Evolutionary conservation across 1,140 invertebrate genomes (phyloP).

Genomic region (Capitella teleta): DNA sequence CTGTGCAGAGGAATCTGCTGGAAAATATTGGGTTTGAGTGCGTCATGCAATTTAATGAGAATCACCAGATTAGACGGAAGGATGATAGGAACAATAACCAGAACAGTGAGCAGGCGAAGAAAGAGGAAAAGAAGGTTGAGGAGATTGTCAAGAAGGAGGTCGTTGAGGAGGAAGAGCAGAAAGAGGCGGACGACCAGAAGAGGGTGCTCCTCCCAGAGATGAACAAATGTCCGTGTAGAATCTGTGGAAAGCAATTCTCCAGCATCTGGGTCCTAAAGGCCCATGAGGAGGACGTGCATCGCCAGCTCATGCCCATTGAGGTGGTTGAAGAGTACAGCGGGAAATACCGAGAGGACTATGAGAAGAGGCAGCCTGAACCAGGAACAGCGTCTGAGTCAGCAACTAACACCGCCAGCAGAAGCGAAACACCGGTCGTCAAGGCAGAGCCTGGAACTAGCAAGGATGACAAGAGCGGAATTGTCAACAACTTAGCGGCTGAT

Average conservation of each 20-base stretch:
- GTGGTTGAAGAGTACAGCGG: slow-evolving; percentile 83
- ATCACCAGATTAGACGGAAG: slow-evolving; percentile 54
- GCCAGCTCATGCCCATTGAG: slow-evolving; percentile 75
- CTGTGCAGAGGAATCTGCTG: slow-evolving; percentile 79
- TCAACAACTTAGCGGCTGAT: slow-evolving; percentile 69
- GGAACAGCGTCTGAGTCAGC: neutral
- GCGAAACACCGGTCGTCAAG: neutral
- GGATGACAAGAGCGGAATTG: slow-evolving; percentile 13
- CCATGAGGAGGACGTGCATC: slow-evolving; percentile 89
- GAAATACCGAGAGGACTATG: slow-evolving; percentile 48
- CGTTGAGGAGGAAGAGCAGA: too few relatives aligned
- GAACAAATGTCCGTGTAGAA: slow-evolving; percentile 66
- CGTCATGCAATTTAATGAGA: slow-evolving; percentile 92
- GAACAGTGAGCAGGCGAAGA: neutral
- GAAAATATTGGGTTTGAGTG: slow-evolving; percentile 90
- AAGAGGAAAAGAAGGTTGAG: slow-evolving; percentile 1
- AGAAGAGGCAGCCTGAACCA: slow-evolving; percentile 22
- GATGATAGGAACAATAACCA: slow-evolving; percentile 43
- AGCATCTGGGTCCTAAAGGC: slow-evolving; percentile 91
- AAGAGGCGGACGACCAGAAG: slow-evolving; percentile 17
- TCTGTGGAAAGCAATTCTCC: slow-evolving; percentile 86
- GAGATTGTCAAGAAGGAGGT: slow-evolving; percentile 2
- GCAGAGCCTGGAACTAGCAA: slow-evolving; percentile 10
- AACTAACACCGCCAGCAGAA: neutral
- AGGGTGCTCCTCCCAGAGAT: slow-evolving; percentile 49